Evolutionary conservation across 2,113 vertebrate genomes (phyloP).

Genomic region (Lates calcarifer): DNA sequence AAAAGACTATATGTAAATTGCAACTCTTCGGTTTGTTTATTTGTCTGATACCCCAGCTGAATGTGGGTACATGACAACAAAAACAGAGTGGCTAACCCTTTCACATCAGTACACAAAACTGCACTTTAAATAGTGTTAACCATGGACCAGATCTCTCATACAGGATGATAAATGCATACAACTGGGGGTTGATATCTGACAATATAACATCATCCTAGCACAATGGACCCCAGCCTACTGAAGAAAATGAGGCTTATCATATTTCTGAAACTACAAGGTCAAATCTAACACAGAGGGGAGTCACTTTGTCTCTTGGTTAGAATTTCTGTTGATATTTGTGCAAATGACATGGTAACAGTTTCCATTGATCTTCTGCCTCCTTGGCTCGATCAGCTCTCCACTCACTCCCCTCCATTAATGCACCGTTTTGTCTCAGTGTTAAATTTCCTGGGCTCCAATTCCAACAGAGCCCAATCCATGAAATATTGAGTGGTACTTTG

Average conservation of each 20-base stretch:
- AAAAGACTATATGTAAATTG: neutral
- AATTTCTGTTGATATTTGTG: conserved; percentile 14
- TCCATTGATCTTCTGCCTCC: conserved; percentile 5
- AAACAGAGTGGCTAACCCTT: neutral
- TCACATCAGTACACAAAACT: neutral
- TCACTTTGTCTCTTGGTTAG: neutral
- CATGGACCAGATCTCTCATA: neutral
- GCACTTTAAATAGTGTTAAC: neutral
- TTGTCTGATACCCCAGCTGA: neutral
- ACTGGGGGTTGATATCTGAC: neutral
- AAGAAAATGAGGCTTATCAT: neutral
- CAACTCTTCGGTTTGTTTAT: neutral
- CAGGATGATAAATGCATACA: neutral
- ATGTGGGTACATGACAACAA: neutral
- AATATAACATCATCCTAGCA: neutral
- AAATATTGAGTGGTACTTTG: conserved; percentile 71
- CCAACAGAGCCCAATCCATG: conserved; percentile 56
- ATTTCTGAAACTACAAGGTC: conserved; percentile 23
- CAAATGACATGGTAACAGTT: conserved; percentile 2
- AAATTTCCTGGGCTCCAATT: conserved; percentile 56
- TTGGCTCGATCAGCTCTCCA: conserved; percentile 20
- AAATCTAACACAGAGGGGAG: neutral
- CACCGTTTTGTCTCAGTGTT: conserved; percentile 59
- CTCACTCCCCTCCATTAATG: conserved; percentile 30
- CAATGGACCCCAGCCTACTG: neutral